These are phyloP conservation scores for Orthonevra nobilis DNA, from an alignment of 2,888 invertebrate species.

Conservation along the genomic window DNA sequence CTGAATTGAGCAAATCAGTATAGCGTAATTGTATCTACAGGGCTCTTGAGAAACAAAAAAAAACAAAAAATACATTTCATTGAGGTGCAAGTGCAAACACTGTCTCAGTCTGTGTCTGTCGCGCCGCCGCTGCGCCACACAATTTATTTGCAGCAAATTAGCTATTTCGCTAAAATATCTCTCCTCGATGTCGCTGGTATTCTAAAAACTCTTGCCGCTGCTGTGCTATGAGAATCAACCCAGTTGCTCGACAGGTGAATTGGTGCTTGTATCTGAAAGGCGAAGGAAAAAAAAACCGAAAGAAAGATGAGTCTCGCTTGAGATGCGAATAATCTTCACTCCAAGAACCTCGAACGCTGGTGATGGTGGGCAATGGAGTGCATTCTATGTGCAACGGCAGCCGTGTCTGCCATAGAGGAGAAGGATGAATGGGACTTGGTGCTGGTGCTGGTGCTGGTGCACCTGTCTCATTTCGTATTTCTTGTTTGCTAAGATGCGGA, in stretches of 20 bases:
- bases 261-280: slow-evolving; percentile 49
- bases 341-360: slow-evolving; percentile 14
- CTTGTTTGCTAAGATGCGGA: slow-evolving; percentile 24
- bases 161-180: slow-evolving; percentile 31
- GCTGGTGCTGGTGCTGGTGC: no score
- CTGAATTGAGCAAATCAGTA: slow-evolving; percentile 42
- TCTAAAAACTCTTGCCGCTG: neutral
- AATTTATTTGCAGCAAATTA: slow-evolving; percentile 51
- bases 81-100: slow-evolving; percentile 46
- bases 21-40: slow-evolving; percentile 37
- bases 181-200: neutral
- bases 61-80: slow-evolving; percentile 44
- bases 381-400: slow-evolving; percentile 3
- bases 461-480: slow-evolving; percentile 64
- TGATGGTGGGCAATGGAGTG: slow-evolving; percentile 33
- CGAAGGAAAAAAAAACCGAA: no score
- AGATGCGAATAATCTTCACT: slow-evolving; percentile 54
- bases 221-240: slow-evolving; percentile 35
- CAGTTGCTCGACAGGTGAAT: slow-evolving; percentile 47
- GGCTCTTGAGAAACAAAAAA: no score
- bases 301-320: slow-evolving; percentile 60
- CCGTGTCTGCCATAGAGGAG: slow-evolving; percentile 36
- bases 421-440: slow-evolving; percentile 49
- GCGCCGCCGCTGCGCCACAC: neutral
- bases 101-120: neutral